phyloP scores from a whole-genome alignment of 2,797 vertebrate genomes.

The Pampus argenteus region DNA sequence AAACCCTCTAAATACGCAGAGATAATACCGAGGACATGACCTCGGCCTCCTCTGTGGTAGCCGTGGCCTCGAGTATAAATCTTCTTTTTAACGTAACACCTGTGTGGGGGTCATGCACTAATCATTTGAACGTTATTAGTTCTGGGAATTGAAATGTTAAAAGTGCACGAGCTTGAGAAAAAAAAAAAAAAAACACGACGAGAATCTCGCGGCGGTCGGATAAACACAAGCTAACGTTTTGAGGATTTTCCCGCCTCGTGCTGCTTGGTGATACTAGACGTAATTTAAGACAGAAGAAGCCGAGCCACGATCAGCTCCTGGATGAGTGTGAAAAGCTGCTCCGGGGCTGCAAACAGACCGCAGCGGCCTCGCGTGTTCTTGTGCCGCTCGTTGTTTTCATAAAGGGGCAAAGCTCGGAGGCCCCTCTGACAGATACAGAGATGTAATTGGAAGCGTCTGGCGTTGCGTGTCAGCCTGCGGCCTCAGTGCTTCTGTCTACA shows the following conservation, averaged over 20 bases:
- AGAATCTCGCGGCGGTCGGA: fast-evolving
- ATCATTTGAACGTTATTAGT: neutral
- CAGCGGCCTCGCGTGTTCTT: constrained; percentile 44
- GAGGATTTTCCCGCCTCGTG: neutral
- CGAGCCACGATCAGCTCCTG: neutral
- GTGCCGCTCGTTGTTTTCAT: constrained; percentile 48
- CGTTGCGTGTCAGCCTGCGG: constrained; percentile 65
- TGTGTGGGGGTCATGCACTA: neutral
- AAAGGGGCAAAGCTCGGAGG: constrained; percentile 57
- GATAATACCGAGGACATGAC: neutral
- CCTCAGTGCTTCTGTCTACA: constrained; percentile 79
- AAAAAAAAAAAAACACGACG: neutral
- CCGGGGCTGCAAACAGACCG: neutral
- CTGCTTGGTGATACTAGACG: neutral
- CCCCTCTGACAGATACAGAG: constrained; percentile 56
- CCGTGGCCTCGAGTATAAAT: neutral
- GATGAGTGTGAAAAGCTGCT: neutral
- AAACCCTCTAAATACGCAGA: constrained; percentile 1
- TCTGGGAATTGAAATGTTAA: neutral
- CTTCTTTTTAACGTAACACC: neutral
- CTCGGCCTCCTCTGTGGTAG: constrained; percentile 4
- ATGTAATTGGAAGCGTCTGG: constrained; percentile 83
- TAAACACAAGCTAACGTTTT: neutral
- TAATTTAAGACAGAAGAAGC: neutral
- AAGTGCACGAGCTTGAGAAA: neutral